Evolutionary conservation across 2,888 invertebrate genomes (phyloP), one percentile per base, ranked within the genome.

Genomic region (Ochropleura leucogaster): DNA sequence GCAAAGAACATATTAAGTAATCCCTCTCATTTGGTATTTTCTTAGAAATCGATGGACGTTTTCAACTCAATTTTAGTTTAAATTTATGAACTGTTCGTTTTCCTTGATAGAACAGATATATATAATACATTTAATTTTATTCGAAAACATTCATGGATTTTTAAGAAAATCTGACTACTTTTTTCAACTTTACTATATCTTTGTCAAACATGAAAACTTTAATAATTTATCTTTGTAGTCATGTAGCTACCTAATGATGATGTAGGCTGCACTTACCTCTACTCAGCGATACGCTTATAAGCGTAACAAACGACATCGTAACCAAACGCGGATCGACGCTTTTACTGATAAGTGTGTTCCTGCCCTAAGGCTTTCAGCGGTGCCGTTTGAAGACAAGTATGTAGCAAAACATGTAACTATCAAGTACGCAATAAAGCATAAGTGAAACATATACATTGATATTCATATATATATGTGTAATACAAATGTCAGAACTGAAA

Each of bases 401-500:
- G 18, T 12, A 64, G n/a, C 2, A 59, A 63, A 49, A 65, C 16
- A 65, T 63, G 20, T 44, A 42, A 83, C 18, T 51, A 42, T 44
- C 44, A 49, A 57, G 49, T 77, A 51, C 62, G 69, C 69, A 74
- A 65, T 70, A 60, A 69, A 20, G 57, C 40, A 20, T 47, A 69
- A 57, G n/a, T 70, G 14, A 65, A 73, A 65, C 6, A 64, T 68
- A 30, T 47, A 51, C 18, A 64, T 47, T 80, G 57, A 70, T 75
- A 70, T 53, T 62, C 10, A 46, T 53, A 47, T 10, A 0, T 67
- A 47, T 55, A 78, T 75, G 69, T 80, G 80, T 69, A 77, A 87
- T 30, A 63, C 44, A 69, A 82, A 83, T 74, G 60, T 68, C 65
- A 66, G 60, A 81, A 79, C 68, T 72, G 84, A 81, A 85, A 85